Evolutionary conservation across 2,888 invertebrate species (phyloP), one percentile per base, ranked within the genome.

Genomic region (Philonicus albiceps): DNA sequence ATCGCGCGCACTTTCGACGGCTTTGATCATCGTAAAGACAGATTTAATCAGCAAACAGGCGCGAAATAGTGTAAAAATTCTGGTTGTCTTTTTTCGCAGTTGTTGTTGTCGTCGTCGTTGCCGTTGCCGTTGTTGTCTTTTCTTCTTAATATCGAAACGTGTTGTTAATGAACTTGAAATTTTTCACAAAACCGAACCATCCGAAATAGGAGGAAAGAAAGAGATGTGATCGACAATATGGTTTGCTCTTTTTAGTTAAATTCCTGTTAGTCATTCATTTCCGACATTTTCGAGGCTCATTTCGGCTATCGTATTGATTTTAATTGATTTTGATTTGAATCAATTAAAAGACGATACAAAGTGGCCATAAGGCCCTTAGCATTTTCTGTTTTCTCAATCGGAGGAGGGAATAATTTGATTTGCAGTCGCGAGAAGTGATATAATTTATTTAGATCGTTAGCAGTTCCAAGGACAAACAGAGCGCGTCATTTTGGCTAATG

Each of bases 121-220:
- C n/a, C n/a, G 49, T 53, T 13, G 49, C 8, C 64, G 64, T 64
- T 64, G 64, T 64, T 64, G 64, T 64, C 64, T 64, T 64, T 64
- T 64, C 64, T 64, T 64, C 19, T 64, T 49, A 76, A 76, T 78
- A 78, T 78, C 78, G 49, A 49, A 40, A 49, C 49, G 64, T 43
- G 49, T 78, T 49, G 78, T 78, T 78, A 49, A 78, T 78, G 78
- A 78, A 78, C 78, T 78, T 78, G 78, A 78, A 78, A 49, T 78
- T 53, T 78, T 22, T 78, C 49, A 8, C 78, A n/a, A n/a, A n/a
- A n/a, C 19, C 8, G 40, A 43, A 19, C 11, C 37, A 11, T 16
- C 19, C 31, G 43, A 76, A 27, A 76, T 27, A 40, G 22, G 2
- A 37, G 40, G 31, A 76, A 76, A 43, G 78, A 43, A 30, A 43